A percentile compares a stretch with the other conserved stretches of the same genome.
Conservation (phyloP, 2,797 vertebrate species). For the Leuciscus waleckii region DNA sequence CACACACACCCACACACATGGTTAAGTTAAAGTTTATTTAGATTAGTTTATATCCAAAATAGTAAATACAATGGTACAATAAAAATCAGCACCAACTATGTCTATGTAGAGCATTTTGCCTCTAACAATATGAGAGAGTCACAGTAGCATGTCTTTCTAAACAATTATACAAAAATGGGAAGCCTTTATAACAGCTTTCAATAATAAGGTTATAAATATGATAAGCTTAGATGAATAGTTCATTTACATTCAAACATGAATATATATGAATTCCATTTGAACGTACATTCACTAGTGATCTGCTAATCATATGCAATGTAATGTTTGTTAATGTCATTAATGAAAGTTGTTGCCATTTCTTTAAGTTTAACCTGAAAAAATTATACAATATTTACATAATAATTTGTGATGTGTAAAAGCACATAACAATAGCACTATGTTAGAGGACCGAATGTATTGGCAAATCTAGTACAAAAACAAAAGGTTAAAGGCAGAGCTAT, state of each 20-base stretch:
- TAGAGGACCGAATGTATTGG: background rate
- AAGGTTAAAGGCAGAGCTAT: slow-evolving; percentile 9
- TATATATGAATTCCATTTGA: background rate
- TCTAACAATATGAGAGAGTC: background rate
- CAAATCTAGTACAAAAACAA: background rate
- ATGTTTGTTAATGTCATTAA: slow-evolving; percentile 10
- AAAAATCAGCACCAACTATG: background rate
- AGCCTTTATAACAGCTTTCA: background rate
- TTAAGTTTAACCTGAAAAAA: background rate
- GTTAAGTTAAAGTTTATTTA: background rate
- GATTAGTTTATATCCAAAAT: background rate
- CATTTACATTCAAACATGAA: background rate
- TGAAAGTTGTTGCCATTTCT: background rate
- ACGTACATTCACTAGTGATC: background rate
- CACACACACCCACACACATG: background rate
- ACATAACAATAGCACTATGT: background rate
- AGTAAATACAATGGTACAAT: background rate
- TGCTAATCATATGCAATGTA: background rate
- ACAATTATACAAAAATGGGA: background rate
- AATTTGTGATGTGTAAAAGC: background rate
- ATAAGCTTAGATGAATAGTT: background rate
- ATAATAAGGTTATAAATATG: background rate
- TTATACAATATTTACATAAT: slow-evolving; percentile 23
- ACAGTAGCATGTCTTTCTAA: background rate
- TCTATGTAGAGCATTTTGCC: background rate